These are phyloP conservation scores for Gambusia yucatana DNA, from an alignment of 2,797 vertebrate genomes.

Conservation along the genomic window DNA sequence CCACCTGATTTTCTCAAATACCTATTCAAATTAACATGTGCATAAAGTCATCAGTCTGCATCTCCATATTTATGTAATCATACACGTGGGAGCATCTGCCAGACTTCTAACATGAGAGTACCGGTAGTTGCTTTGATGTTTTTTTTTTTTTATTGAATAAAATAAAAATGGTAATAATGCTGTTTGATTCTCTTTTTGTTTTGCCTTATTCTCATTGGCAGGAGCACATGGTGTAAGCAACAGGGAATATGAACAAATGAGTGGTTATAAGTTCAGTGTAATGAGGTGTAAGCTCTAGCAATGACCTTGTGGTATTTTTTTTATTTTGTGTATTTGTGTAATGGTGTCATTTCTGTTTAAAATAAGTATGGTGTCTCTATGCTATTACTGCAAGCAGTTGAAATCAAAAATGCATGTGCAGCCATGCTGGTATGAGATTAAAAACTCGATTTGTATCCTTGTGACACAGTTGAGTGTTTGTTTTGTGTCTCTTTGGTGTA, in stretches of 20 bases:
- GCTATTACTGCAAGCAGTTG: neutral
- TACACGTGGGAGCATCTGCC: conserved; percentile 14
- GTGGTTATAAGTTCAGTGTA: neutral
- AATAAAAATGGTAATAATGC: neutral
- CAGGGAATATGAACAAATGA: conserved; percentile 5
- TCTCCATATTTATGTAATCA: conserved; percentile 38
- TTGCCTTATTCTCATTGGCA: neutral
- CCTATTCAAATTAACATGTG: conserved; percentile 9
- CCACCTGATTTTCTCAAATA: conserved; percentile 21
- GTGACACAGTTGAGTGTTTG: neutral
- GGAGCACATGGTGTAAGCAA: neutral
- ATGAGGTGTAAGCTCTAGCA: neutral
- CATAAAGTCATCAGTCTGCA: conserved; percentile 17
- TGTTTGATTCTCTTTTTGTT: neutral
- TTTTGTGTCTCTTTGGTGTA: neutral
- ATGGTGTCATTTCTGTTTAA: neutral
- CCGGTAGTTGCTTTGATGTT: neutral
- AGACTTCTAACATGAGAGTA: conserved; percentile 11
- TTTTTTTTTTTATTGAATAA: neutral
- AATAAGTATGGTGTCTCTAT: neutral
- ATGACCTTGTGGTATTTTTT: conserved; percentile 11
- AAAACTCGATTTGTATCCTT: neutral
- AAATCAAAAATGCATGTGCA: neutral
- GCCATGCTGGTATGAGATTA: neutral
- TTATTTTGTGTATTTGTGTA: neutral